Evolutionary conservation across 2,888 invertebrate genomes (phyloP).

Genomic region (Agapetus fuscipes): DNA sequence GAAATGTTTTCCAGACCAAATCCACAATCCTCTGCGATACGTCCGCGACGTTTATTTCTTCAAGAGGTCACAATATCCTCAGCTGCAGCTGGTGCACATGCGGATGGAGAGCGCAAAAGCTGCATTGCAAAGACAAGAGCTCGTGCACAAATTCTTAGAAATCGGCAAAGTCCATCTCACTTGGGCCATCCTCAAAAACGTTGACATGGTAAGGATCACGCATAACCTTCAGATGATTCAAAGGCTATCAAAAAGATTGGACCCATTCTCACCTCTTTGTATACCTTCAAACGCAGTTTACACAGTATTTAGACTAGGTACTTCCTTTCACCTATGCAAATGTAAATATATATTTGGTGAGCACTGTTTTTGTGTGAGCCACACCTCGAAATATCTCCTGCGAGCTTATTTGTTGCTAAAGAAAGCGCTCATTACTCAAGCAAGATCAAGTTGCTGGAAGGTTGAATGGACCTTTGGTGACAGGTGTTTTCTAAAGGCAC

Average conservation of each 20-base stretch:
- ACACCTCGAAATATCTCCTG: too few species aligned
- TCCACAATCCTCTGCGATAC: slow-evolving; percentile 90
- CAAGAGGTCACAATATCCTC: slow-evolving; percentile 96
- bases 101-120: slow-evolving; percentile 84
- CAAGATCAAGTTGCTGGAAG: too few species aligned
- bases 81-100: slow-evolving; percentile 88
- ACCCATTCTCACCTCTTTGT: too few species aligned
- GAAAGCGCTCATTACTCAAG: too few species aligned
- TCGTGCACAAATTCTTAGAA: slow-evolving; percentile 91
- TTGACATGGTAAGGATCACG: slow-evolving; percentile 69
- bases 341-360: too few species aligned
- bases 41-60: slow-evolving; percentile 94
- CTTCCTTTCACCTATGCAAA: too few species aligned
- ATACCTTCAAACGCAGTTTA: too few species aligned
- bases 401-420: too few species aligned
- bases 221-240: not conserved
- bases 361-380: too few species aligned
- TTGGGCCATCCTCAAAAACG: slow-evolving; percentile 87
- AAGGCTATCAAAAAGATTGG: not conserved
- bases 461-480: too few species aligned
- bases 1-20: slow-evolving; percentile 85
- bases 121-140: slow-evolving; percentile 81
- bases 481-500: too few species aligned
- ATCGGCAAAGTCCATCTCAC: slow-evolving; percentile 90
- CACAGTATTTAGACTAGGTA: too few species aligned